Conservation (phyloP, 2,888 invertebrate species). For the Lycocerus yunnanus region DNA sequence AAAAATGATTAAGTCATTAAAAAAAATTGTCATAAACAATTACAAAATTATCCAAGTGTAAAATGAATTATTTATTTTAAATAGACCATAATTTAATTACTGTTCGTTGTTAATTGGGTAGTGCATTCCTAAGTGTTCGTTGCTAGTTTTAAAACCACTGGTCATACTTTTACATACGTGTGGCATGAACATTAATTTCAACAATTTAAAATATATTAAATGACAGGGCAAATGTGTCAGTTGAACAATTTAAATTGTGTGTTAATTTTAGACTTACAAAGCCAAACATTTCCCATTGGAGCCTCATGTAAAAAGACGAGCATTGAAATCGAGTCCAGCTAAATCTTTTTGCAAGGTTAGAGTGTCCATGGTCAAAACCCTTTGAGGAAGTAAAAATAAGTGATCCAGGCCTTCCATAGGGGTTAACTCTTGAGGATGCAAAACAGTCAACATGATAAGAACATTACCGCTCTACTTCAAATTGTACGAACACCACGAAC, state of each 20-base stretch:
- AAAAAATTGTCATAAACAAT: not conserved
- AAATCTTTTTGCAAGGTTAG: constrained; percentile 60
- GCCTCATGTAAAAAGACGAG: constrained; percentile 60
- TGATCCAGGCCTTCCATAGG: constrained; percentile 61
- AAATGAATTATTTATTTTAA: not conserved
- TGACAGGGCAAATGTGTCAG: constrained; percentile 2
- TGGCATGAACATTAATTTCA: not conserved
- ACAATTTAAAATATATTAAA: constrained; percentile 7
- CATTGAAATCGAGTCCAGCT: constrained; percentile 61
- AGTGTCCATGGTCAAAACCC: constrained; percentile 61
- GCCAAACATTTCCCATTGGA: constrained; percentile 63
- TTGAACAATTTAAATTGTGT: constrained; percentile 1
- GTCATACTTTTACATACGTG: not conserved
- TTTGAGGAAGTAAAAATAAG: constrained; percentile 60
- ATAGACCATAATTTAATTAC: not conserved
- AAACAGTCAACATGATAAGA: constrained; percentile 35
- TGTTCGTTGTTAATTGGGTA: not conserved
- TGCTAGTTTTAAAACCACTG: not conserved
- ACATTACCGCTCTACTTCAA: not conserved
- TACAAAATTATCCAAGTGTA: not conserved
- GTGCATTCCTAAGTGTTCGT: constrained; percentile 24
- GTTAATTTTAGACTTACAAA: constrained; percentile 56
- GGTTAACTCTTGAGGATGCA: constrained; percentile 44
- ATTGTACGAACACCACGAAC: not conserved
- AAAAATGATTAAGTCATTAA: not conserved